A percentile compares a stretch with the other conserved stretches of the same genome.
phyloP scores from a whole-genome alignment of 1,140 invertebrate genomes.

The Meloidogyne hapla region DNA sequence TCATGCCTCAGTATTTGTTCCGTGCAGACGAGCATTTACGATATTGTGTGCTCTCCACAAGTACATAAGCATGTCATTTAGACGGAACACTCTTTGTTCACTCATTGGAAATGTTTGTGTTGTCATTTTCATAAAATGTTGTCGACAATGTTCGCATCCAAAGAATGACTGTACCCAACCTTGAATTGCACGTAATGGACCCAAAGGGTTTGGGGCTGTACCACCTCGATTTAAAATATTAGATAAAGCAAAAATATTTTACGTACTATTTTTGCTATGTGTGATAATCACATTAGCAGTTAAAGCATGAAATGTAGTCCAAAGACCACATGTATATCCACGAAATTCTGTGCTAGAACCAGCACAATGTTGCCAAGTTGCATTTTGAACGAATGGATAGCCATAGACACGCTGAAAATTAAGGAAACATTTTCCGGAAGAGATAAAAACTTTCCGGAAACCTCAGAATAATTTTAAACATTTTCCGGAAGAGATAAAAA shows the following conservation, averaged over 20 bases:
- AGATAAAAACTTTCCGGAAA: background rate
- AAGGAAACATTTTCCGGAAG: background rate
- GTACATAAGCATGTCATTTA: slow-evolving; percentile 63
- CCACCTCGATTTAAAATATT: slow-evolving; percentile 2
- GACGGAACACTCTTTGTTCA: slow-evolving; percentile 57
- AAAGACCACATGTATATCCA: slow-evolving; percentile 92
- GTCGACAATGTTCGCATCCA: slow-evolving; percentile 59
- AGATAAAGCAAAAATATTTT: background rate
- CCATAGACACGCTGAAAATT: slow-evolving; percentile 35
- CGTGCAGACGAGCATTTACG: slow-evolving; percentile 61
- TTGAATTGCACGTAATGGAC: slow-evolving; percentile 59
- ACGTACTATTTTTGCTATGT: background rate
- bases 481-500: background rate
- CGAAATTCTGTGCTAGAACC: slow-evolving; percentile 74
- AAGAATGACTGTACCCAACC: slow-evolving; percentile 63
- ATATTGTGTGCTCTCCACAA: slow-evolving; percentile 64
- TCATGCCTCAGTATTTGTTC: slow-evolving; percentile 52
- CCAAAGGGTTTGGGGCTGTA: slow-evolving; percentile 41
- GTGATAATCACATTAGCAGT: slow-evolving; percentile 75
- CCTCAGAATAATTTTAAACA: background rate
- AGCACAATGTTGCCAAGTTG: slow-evolving; percentile 78
- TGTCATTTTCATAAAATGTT: slow-evolving; percentile 64
- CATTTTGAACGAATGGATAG: slow-evolving; percentile 66
- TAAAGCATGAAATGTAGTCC: slow-evolving; percentile 89
- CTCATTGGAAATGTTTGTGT: slow-evolving; percentile 62